These are phyloP conservation scores for Varroa destructor DNA, from an alignment of 1,140 invertebrate species.

Conservation along the genomic window DNA sequence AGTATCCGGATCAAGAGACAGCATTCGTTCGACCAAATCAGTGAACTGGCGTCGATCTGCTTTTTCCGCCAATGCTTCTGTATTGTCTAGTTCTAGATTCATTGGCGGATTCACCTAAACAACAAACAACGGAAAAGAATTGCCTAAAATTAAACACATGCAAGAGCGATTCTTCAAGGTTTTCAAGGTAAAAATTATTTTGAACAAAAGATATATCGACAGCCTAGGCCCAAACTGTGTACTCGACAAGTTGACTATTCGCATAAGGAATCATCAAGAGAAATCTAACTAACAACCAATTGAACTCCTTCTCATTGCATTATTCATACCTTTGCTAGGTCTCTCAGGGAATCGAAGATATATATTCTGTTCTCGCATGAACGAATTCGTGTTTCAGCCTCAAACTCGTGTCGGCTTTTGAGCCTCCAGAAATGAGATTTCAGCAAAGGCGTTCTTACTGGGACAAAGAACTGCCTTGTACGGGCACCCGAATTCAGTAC, in stretches of 20 bases:
- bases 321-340: conserved; percentile 62
- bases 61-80: conserved; percentile 86
- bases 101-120: conserved; percentile 78
- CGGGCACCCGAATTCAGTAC: conserved; percentile 97
- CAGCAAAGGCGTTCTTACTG: conserved; percentile 66
- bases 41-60: conserved; percentile 90
- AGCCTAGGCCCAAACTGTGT: too few species aligned
- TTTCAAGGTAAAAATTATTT: background rate
- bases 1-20: conserved; percentile 91
- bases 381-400: conserved; percentile 91
- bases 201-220: conserved; percentile 32
- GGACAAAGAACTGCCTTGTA: conserved; percentile 95
- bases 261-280: too few species aligned
- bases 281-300: too few species aligned
- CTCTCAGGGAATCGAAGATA: conserved; percentile 97
- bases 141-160: conserved; percentile 16
- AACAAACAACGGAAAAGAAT: conserved; percentile 24
- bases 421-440: conserved; percentile 94
- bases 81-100: conserved; percentile 65
- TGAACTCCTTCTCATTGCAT: too few species aligned
- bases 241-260: too few species aligned
- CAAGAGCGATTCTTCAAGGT: background rate
- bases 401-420: conserved; percentile 93
- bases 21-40: conserved; percentile 87
- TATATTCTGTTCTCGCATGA: conserved; percentile 99